Base-by-base conservation (phyloP, 2,888 invertebrate genomes). In the Agrochola lota region DNA sequence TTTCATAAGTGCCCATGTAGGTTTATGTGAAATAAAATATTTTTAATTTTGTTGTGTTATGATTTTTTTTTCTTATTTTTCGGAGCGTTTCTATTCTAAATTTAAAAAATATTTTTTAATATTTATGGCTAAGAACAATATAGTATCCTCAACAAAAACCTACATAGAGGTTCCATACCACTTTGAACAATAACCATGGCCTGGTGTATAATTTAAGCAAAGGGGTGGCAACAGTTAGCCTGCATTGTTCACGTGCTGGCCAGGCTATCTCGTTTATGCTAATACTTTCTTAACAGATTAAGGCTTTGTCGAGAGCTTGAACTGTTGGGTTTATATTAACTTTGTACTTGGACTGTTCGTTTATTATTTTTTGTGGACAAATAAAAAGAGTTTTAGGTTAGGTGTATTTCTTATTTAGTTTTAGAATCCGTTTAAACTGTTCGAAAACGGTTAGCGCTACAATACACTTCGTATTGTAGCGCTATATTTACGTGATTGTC, bases 251-350 rank as follows among this genome's bases (percentile, higher is more conserved):
- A 59, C 60, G 71, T 76, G 49, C 74, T 52, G 68, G 71, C 77
- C 73, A 72, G 64, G 75, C 74, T 78, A 77, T 74, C 77, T 77
- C 77, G 78, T 76, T 76, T 83, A 85, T 85, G 88, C 84, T 85
- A 89, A 89, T 89, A 81, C 83, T 86, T 84, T 69, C 78, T 80
- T 84, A 86, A 83, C 78, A 78, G 88, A 87, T 87, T 85, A 75
- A 85, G 60, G 76, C 63, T 67, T 73, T 68, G 87, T 66, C 40
- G 68, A 71, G 74, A 75, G 77, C 68, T 78, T 78, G 66, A 85
- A 75, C 60, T 57, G 74, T 67, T 67, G 59, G 30, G 9, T 55
- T 74, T 68, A n/a, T 68, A 77, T 67, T 81, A 68, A 35, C 68
- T 77, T 52, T 20, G 12, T 20, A 23, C 20, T 68, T 52, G 35